A percentile compares a stretch with the other conserved stretches of the same genome.
Evolutionary conservation across 2,888 invertebrate species (phyloP).

Genomic region (Ectropis crepuscularia): DNA sequence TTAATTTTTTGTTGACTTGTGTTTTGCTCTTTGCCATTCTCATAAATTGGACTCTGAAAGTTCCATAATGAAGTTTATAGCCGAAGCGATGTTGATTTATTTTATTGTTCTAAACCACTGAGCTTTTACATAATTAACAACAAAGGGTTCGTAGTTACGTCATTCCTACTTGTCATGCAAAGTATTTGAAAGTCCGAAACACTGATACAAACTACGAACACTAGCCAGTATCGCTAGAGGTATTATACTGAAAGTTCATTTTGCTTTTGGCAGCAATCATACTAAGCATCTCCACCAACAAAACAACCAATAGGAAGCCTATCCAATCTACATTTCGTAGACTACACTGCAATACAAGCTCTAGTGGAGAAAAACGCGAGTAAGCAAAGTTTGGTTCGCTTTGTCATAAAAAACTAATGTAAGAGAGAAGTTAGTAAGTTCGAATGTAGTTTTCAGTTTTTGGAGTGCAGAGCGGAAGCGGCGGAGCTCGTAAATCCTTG

Average conservation of each 20-base stretch:
- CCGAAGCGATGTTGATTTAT: slow-evolving; percentile 40
- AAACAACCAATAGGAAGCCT: slow-evolving; percentile 37
- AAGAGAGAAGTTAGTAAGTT: slow-evolving; percentile 46
- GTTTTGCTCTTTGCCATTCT: slow-evolving; percentile 65
- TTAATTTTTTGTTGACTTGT: slow-evolving; percentile 72
- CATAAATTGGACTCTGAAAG: slow-evolving; percentile 57
- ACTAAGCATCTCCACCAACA: slow-evolving; percentile 33
- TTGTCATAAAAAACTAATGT: slow-evolving; percentile 54
- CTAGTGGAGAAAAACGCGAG: slow-evolving; percentile 34
- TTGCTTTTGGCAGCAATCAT: slow-evolving; percentile 37
- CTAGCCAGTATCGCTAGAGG: not conserved
- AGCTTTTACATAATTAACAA: slow-evolving; percentile 27
- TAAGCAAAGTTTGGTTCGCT: slow-evolving; percentile 33
- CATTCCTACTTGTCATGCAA: slow-evolving; percentile 5
- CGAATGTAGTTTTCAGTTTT: slow-evolving; percentile 58
- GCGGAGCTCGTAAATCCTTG: slow-evolving; percentile 57
- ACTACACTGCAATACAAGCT: slow-evolving; percentile 22
- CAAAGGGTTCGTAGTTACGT: slow-evolving; percentile 1
- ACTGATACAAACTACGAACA: not conserved
- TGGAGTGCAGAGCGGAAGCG: slow-evolving; percentile 59
- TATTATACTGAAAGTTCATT: slow-evolving; percentile 25
- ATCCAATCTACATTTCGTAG: slow-evolving; percentile 38
- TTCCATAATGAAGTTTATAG: slow-evolving; percentile 52
- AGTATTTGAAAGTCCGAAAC: slow-evolving; percentile 1
- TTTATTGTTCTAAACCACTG: slow-evolving; percentile 32